Base-by-base conservation (phyloP, 2,797 vertebrate genomes). In the Clamator glandarius region DNA sequence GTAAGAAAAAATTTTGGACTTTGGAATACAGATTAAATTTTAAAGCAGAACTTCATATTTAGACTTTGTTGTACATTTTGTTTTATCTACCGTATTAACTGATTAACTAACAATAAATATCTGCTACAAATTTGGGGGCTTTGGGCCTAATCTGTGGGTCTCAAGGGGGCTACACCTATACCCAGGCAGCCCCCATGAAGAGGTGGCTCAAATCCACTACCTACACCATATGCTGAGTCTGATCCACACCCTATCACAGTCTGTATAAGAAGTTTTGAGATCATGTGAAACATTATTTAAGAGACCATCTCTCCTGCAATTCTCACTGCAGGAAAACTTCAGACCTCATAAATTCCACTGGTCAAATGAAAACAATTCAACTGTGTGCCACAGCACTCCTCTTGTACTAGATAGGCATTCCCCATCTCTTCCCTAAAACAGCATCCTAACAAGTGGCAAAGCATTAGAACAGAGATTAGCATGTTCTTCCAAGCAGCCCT, bases 1-100 rank as follows among this genome's bases (percentile, higher is more conserved):
- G 92, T 79, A 85, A 96, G 93, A 58, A 92, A 92, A 91, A 95
- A 95, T 95, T 93, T 63, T 75, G 91, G 89, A 88, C 92, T 95
- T 96, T 74, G 51, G 68, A 95, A 88, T 50, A 92, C 39, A 42
- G 76, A 91, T 62, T 61, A 84, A 87, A 93, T 80, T 87, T 82
- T 87, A 78, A 93, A 92, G 79, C 70, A 77, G 23, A 35, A 87
- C 64, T 93, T 87, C 81, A 68, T 21, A 20, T 72, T 95, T 62
- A 85, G 61, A 15, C 25, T 80, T 91, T 75, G 59, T 14, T 69
- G 68, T 35, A 25, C 5, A 7, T 68, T 90, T 79, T 59, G 13
- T 44, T 88, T 90, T 61, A 72, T 28, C n/a, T 76, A 70, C 19
- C 39, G 11, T 33, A 63, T 13, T 42, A 28, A 74, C 63, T 36